Evolutionary conservation across 2,113 vertebrate genomes (phyloP), one percentile per base, ranked within the genome.

Genomic region (Scopus umbretta): DNA sequence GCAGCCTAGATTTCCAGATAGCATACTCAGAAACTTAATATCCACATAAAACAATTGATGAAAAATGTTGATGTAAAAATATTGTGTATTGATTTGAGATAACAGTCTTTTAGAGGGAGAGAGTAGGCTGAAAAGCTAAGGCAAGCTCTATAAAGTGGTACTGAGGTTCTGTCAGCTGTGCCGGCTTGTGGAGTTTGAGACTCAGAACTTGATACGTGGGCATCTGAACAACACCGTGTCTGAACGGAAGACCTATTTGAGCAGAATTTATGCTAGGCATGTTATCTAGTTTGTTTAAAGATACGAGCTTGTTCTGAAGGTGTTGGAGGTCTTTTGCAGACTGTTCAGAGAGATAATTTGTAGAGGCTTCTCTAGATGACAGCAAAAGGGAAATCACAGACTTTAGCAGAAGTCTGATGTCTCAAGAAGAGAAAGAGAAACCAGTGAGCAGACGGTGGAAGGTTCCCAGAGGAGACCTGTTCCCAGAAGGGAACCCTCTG

Each of bases 1-100:
- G 73, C 66, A 92, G 58, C 73, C 73, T 58, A 55, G 89, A 91
- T 96, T 79, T 85, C 73, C 62, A 94, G 86, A 91, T 89, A 92
- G 45, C 30, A 29, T 40, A 25, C 50, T 91, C 56, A 62, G 66
- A 76, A 96, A 92, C 53, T 75, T 85, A 79, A 89, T 93, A 92
- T 40, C 58, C 45, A 40, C 45, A n/a, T 82, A 89, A 96, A 95
- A 82, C 50, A 85, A 29, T 65, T 53, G 70, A 62, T 85, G 80
- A 66, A 81, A 96, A 91, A 94, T 14, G 38, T 43, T 45, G 49
- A 61, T 85, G 62, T 75, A 79, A 86, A 90, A 70, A 75, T 74
- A 65, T 2, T 9, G 0, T 49, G 4, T 70, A 66, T 68, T 53
- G 4, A 20, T 56, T 68, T 86, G 81, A 92, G 65, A 43, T 43